Percentiles rank a stretch among this genome's conserved stretches.
phyloP scores from a whole-genome alignment of 2,797 vertebrate species.

The Crocodylus rhombifer region DNA sequence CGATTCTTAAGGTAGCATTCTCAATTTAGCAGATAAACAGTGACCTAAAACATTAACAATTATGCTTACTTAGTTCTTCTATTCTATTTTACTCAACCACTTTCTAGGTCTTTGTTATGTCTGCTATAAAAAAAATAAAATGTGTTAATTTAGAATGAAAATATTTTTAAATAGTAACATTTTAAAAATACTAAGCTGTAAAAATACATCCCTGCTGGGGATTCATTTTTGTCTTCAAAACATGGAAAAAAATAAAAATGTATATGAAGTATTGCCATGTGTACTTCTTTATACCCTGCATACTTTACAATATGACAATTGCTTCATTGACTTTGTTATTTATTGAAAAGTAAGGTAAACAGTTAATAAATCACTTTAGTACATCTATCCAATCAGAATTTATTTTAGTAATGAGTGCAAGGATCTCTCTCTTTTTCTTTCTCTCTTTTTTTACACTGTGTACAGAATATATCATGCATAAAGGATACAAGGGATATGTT shows the following conservation, averaged over 20 bases:
- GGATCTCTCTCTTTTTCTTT: not conserved
- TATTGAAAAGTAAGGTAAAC: slow-evolving; percentile 17
- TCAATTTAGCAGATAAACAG: too few species aligned
- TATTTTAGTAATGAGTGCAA: not conserved
- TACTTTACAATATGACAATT: slow-evolving; percentile 21
- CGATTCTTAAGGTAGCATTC: not conserved
- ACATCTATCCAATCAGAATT: not conserved
- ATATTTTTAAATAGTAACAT: not conserved
- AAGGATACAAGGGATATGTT: not conserved
- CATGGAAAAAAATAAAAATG: not conserved
- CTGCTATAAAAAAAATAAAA: not conserved
- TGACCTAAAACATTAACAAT: not conserved
- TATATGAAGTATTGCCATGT: not conserved
- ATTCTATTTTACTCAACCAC: not conserved
- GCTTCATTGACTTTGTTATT: slow-evolving; percentile 14
- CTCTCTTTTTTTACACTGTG: not conserved
- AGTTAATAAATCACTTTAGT: not conserved
- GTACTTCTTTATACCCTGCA: not conserved
- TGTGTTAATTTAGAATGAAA: not conserved
- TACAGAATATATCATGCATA: accelerated
- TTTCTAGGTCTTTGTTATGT: not conserved
- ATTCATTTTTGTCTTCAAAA: slow-evolving; percentile 3
- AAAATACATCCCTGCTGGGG: accelerated
- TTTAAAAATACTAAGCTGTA: not conserved
- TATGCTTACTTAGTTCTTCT: not conserved